Base-by-base conservation (phyloP, 1,140 invertebrate species). In the Caenorhabditis tropicalis region DNA sequence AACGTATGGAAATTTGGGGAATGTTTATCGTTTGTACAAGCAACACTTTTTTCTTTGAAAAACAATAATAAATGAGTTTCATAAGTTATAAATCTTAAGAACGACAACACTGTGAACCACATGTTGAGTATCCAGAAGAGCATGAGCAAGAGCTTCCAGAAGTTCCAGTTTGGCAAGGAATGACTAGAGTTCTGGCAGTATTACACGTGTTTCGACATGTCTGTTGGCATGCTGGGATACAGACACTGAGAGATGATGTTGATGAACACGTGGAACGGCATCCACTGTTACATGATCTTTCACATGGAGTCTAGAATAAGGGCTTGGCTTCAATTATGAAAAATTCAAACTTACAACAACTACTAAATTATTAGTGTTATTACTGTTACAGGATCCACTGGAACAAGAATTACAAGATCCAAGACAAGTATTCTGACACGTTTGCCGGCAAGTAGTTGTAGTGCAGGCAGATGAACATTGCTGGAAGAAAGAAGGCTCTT, bases 391-490 rank as follows among this genome's bases (percentile, higher is more conserved):
- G 24, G 6, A 10, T 43, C 65, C 65, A 12, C 65, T n/a, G 21
- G 65, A 74, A 19, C 65, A 74, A 43, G 65, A 74, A 24, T 74
- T 74, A 24, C 65, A 74, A 2, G 65, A 74, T 24, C 36, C 36
- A 12, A 43, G 33, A 24, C 65, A 74, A 24, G 65, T 74, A 24
- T 74, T 74, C 10, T 74, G 65, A 12, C 65, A 74, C 7, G 65
- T 74, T 24, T 74, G 65, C 10, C 65, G 65, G n/a, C 65, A 74
- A 2, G 65, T 74, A 12, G 29, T 43, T 5, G 65, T 74, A 2
- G 65, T 74, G 15, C 65, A 74, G 10, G 65, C 33, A 2, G 65
- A 74, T 74, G 65, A 74, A n/a, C 65, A 74, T 74, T 74, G 33
- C 65, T 74, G 36, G 16, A 74, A 2, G 1, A 12, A 10, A 19